Base-by-base conservation (phyloP, 2,113 vertebrate species). In the Cheilinus undulatus region DNA sequence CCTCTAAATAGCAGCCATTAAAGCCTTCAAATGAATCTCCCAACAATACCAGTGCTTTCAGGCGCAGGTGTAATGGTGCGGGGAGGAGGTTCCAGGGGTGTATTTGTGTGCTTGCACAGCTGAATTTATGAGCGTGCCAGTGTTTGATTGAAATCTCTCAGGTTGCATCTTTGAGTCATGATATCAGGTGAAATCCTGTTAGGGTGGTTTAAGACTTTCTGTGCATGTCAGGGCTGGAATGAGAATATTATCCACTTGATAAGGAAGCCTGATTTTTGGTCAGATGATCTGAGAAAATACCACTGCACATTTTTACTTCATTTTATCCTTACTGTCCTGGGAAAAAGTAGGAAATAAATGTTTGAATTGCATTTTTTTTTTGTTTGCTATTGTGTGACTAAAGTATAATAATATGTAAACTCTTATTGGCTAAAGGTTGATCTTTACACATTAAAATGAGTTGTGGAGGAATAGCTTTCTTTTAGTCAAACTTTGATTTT, bases 1-100 rank as follows among this genome's bases (percentile, higher is more conserved):
- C 69, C 54, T 74, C 74, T 86, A 78, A 91, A 88, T 69, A 67
- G 83, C 60, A 80, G 62, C 82, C 78, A 88, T 89, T 91, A 88
- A 86, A 86, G 61, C 64, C 70, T 85, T 83, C 72, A 81, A 84
- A 84, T 70, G 62, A 88, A 75, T 87, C 56, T 58, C 59, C 58
- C 51, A 88, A 90, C 83, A 92, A 90, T 71, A 45, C 30, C 42
- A 40, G 66, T 43, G 68, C 51, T 76, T 83, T 80, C 64, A 78
- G 52, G 32, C 45, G 69, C 83, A 89, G 82, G 82, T 90, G 84
- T 84, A 81, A 65, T 60, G 61, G 62, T 73, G 60, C 46, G 5
- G 58, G 73, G 58, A 48, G 3, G 53, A 43, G 54, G 34, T 34
- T 65, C 54, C 51, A 32, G 13, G 32, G 36, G 63, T 59, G 15